phyloP scores from a whole-genome alignment of 1,140 invertebrate species.

The Triops cancriformis region DNA sequence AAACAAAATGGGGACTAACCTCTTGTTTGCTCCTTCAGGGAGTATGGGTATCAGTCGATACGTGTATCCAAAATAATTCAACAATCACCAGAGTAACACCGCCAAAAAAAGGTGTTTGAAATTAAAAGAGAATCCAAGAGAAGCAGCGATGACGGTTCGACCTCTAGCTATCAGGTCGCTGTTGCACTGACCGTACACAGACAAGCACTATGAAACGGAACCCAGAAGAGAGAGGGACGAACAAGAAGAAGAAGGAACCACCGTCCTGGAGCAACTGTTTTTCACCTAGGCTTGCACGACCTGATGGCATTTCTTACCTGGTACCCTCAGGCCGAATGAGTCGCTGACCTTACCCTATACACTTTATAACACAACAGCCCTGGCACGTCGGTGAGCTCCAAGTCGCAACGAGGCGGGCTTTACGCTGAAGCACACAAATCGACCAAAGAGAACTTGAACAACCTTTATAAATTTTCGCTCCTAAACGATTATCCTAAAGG shows the following conservation, averaged over 20 bases:
- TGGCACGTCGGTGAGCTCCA: not conserved
- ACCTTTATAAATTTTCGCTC: too few relatives aligned
- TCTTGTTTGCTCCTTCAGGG: too few relatives aligned
- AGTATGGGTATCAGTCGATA: too few relatives aligned
- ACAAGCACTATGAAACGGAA: not conserved
- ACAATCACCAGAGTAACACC: too few relatives aligned
- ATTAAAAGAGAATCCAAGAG: too few relatives aligned
- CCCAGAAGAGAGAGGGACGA: not conserved
- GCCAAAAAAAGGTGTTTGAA: too few relatives aligned
- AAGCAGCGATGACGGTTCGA: not conserved
- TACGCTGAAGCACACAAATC: not conserved
- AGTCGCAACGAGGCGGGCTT: not conserved
- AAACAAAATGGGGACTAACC: too few relatives aligned
- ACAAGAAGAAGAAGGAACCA: not conserved
- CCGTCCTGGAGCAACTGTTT: not conserved
- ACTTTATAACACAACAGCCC: conserved; percentile 1
- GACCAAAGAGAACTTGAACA: not conserved
- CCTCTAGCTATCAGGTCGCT: not conserved
- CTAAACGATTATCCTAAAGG: too few relatives aligned
- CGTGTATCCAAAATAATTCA: too few relatives aligned
- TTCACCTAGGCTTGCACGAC: conserved; percentile 1
- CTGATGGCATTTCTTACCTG: conserved; percentile 13
- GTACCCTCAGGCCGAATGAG: not conserved
- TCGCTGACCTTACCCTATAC: conserved; percentile 12
- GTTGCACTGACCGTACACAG: not conserved